Conservation (phyloP, 2,888 invertebrate genomes). For the Drosophila formosana region DNA sequence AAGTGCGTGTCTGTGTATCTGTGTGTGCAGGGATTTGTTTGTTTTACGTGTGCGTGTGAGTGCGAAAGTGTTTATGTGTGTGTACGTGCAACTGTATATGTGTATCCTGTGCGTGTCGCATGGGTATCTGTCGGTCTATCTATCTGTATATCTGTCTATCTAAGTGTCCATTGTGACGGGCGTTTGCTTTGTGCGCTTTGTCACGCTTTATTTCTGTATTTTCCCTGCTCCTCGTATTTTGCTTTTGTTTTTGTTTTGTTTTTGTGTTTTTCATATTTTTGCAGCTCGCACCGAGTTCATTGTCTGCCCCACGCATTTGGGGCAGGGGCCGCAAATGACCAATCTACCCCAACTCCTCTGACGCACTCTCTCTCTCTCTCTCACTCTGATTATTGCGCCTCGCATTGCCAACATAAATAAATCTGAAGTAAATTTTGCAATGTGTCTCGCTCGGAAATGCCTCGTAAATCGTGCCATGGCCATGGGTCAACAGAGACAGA, state of each 20-base stretch:
- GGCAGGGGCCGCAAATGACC: conserved; percentile 53
- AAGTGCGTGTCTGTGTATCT: conserved; percentile 45
- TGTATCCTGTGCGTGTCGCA: conserved; percentile 71
- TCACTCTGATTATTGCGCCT: conserved; percentile 47
- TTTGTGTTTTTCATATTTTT: conserved; percentile 52
- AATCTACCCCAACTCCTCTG: conserved; percentile 9
- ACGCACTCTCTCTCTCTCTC: conserved; percentile 1
- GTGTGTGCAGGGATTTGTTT: conserved; percentile 60
- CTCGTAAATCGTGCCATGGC: conserved; percentile 82
- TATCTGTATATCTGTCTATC: conserved; percentile 63
- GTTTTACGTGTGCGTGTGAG: conserved; percentile 50
- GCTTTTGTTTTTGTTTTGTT: conserved; percentile 9
- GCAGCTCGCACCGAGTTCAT: conserved; percentile 57
- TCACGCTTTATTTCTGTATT: conserved; percentile 71
- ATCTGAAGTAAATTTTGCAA: conserved; percentile 81
- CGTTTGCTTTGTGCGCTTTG: conserved; percentile 66
- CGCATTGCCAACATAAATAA: conserved; percentile 75
- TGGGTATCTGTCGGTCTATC: conserved; percentile 45
- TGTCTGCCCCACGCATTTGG: conserved; percentile 60
- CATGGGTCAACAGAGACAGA: conserved; percentile 70
- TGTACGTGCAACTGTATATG: conserved; percentile 28
- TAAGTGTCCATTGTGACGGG: conserved; percentile 74
- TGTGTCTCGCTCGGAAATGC: conserved; percentile 82
- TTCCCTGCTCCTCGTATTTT: conserved; percentile 29
- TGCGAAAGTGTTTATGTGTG: conserved; percentile 19